A percentile compares a stretch with the other conserved stretches of the same genome.
Evolutionary conservation across 1,140 invertebrate genomes (phyloP).

Genomic region (Platorchestia sp.): DNA sequence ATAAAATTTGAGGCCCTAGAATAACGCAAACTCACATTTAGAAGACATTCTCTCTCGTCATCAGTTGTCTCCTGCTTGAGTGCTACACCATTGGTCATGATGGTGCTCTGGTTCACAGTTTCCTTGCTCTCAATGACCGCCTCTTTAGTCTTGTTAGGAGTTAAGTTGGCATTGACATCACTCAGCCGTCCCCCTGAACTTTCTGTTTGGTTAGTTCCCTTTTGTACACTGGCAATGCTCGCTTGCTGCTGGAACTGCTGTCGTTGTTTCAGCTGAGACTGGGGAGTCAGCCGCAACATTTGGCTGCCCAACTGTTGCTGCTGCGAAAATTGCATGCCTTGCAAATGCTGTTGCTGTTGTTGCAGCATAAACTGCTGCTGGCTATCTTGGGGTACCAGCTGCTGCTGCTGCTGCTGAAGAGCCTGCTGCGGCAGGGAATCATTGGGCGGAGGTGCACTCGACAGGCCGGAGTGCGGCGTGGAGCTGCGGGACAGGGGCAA

Average conservation of each 20-base stretch:
- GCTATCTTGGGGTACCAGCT: not conserved
- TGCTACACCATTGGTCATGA: not conserved
- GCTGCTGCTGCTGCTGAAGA: conserved; percentile 15
- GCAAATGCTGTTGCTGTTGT: not conserved
- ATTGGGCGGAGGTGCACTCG: not conserved
- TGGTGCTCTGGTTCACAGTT: not conserved
- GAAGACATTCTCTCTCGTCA: not conserved
- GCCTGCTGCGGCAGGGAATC: conserved; percentile 4
- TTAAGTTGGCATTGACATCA: conserved; percentile 25
- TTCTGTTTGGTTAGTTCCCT: not conserved
- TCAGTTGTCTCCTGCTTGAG: conserved; percentile 34
- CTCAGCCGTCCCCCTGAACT: not conserved
- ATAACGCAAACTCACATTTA: conserved; percentile 1
- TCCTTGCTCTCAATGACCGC: not conserved
- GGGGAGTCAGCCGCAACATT: not conserved
- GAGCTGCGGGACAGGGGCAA: conserved; percentile 35
- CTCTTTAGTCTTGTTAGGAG: not conserved
- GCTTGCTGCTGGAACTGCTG: not conserved
- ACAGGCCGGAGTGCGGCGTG: not conserved
- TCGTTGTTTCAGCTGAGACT: not conserved
- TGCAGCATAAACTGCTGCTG: not conserved
- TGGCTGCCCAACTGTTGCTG: not conserved
- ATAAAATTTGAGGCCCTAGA: not conserved
- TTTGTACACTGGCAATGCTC: not conserved
- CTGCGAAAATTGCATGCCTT: not conserved